Base-by-base conservation (phyloP, 2,113 vertebrate species). In the Nycticebus coucang region DNA sequence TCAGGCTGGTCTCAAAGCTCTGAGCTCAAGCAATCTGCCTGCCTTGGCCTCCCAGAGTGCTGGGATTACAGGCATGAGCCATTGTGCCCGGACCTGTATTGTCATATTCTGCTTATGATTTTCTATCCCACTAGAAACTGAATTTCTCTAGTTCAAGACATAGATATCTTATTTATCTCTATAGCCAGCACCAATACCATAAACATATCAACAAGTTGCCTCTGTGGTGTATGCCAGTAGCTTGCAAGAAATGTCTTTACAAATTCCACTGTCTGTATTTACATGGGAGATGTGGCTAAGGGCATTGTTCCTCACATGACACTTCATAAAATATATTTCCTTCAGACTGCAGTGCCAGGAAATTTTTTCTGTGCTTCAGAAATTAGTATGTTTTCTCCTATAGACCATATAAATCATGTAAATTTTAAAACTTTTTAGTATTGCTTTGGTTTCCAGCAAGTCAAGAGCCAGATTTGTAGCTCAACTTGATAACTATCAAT, bases 391-490 rank as follows among this genome's bases (percentile, higher is more conserved):
- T 24, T 69, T 37, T 75, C 45, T 72, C n/a, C 64, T 85, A 66
- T 53, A 24, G 7, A 41, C 41, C 74, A 24, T 41, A 60, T 91
- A 6, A 91, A 33, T 91, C 19, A 66, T n/a, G 64, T 12, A 87
- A n/a, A 26, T 85, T 9, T 62, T 64, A 64, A 57, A 75, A 77
- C 8, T 21, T 71, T 80, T 93, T 79, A 90, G 7, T 59, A 33
- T 84, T 94, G 7, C 12, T 92, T 93, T 83, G 14, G 33, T 94
- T 75, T 97, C 57, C 26, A 96, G 59, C 4, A 94, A 92, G 4
- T 83, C 28, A 64, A 55, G 26, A 71, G 66, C n/a, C 69, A 94
- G 68, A 87, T 81, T 19, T 69, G 50, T 84, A 24, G 18, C 30
- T 86, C 62, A 55, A 7, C 41, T 78, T 68, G 78, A 60, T 71